Evolutionary conservation across 2,797 vertebrate species (phyloP).

Genomic region (Poecilia wingei): DNA sequence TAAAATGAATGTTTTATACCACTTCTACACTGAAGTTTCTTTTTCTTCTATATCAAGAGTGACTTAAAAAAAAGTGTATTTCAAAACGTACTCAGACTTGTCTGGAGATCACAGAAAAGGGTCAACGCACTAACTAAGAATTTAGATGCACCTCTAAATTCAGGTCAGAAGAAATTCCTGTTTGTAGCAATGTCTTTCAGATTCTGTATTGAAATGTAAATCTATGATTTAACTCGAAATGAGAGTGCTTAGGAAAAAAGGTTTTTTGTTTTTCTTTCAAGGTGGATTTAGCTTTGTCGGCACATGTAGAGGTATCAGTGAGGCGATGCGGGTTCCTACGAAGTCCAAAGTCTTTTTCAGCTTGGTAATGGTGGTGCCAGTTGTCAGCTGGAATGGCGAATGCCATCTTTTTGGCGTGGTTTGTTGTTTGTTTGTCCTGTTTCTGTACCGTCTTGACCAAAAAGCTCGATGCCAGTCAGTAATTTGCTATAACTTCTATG

Average conservation of each 20-base stretch:
- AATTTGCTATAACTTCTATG: constrained; percentile 3
- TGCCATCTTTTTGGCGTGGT: not conserved
- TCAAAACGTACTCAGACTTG: not conserved
- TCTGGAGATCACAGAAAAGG: not conserved
- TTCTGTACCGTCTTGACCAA: constrained; percentile 6
- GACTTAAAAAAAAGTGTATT: not conserved
- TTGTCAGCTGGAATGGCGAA: not conserved
- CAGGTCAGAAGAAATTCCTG: not conserved
- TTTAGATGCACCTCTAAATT: not conserved
- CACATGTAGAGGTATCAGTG: not conserved
- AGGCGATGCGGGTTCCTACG: not conserved
- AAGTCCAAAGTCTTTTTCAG: not conserved
- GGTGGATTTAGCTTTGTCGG: not conserved
- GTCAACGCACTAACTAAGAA: not conserved
- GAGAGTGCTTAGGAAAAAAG: not conserved
- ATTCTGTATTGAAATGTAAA: not conserved
- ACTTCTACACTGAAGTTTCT: not conserved
- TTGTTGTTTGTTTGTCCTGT: not conserved
- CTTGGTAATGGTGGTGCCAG: not conserved
- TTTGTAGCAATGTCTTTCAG: not conserved
- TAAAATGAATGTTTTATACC: not conserved
- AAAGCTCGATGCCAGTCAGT: not conserved
- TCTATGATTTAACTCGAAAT: not conserved
- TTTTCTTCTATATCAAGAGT: not conserved
- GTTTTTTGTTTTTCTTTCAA: not conserved